A percentile compares a stretch with the other conserved stretches of the same genome.
phyloP scores from a whole-genome alignment of 2,888 invertebrate genomes.

The Tipula confusa region DNA sequence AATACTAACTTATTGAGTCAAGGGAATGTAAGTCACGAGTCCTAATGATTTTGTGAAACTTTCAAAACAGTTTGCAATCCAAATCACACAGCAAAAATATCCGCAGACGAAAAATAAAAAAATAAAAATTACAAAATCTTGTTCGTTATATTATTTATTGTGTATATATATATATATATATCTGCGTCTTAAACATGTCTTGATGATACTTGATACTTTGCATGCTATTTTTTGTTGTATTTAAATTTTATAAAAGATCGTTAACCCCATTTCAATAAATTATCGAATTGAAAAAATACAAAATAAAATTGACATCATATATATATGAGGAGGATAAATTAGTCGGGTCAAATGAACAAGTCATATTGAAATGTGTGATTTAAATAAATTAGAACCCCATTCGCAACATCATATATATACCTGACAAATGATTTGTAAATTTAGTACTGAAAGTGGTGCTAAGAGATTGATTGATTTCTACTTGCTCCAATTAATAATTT shows the following conservation, averaged over 20 bases:
- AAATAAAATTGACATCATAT: too few species aligned
- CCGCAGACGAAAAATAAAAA: neutral
- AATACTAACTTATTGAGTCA: neutral
- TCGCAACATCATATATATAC: too few species aligned
- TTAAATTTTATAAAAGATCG: neutral
- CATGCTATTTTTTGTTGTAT: neutral
- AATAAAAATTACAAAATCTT: constrained; percentile 14
- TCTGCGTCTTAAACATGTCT: neutral
- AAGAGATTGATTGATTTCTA: too few species aligned
- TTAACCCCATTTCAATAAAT: neutral
- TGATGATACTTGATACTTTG: neutral
- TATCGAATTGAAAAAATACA: too few species aligned
- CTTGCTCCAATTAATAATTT: too few species aligned
- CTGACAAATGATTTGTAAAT: too few species aligned
- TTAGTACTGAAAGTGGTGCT: too few species aligned
- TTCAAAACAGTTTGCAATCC: neutral
- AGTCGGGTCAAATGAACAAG: too few species aligned
- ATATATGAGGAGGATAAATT: too few species aligned
- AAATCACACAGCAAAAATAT: neutral
- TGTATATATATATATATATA: too few species aligned
- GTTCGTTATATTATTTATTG: neutral
- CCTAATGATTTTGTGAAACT: neutral
- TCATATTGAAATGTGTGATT: too few species aligned
- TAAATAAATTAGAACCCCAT: too few species aligned
- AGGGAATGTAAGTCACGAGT: constrained; percentile 20